Evolutionary conservation across 2,113 vertebrate species (phyloP).

Genomic region (Orthonyx spaldingii): DNA sequence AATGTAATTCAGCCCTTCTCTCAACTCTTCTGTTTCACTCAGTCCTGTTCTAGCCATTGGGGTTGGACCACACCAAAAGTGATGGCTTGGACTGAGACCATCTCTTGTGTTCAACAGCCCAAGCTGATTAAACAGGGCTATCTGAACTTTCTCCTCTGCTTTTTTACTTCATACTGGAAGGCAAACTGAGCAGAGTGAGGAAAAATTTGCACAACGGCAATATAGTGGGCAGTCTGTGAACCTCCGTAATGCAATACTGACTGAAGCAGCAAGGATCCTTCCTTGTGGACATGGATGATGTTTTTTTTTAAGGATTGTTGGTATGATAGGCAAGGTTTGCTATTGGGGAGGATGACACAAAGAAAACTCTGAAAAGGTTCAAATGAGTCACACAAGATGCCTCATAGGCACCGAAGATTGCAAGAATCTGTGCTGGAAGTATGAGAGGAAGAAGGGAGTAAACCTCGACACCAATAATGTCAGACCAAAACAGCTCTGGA

Average conservation of each 20-base stretch:
- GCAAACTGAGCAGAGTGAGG: background rate
- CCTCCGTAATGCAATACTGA: background rate
- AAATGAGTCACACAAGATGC: background rate
- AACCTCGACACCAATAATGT: background rate
- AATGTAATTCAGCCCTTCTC: background rate
- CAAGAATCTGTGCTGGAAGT: background rate
- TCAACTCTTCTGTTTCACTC: background rate
- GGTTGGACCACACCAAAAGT: background rate
- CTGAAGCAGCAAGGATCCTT: background rate
- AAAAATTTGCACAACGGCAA: background rate
- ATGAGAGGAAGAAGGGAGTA: background rate
- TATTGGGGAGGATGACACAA: background rate
- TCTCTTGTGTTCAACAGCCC: background rate
- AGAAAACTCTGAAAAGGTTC: background rate
- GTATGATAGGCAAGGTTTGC: background rate
- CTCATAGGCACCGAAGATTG: background rate
- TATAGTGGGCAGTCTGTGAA: background rate
- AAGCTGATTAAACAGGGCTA: background rate
- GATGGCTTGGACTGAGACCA: background rate
- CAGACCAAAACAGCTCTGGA: background rate
- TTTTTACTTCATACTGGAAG: fast-evolving
- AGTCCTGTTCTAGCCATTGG: background rate
- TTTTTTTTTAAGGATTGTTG: background rate
- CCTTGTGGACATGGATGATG: background rate
- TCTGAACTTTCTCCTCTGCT: background rate